Base-by-base conservation (phyloP, 1,140 invertebrate genomes). In the Micrasema longulum region DNA sequence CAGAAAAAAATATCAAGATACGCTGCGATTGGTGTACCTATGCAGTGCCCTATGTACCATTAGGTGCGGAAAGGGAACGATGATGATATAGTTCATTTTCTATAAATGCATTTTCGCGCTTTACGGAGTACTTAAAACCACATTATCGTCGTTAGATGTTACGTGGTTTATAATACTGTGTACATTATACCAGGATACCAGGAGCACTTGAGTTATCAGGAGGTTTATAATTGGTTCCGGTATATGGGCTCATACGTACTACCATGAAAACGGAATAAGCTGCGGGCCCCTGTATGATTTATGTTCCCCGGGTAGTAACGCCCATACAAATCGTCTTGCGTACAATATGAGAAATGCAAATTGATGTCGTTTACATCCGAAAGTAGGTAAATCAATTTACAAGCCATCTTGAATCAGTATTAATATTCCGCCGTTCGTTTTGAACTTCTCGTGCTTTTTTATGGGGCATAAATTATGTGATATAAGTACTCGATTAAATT, bases 181-280 rank as follows among this genome's bases (percentile, higher is more conserved):
- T 60, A 41, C 16, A 60, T 43, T 60, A 22, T 60, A 60, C 36
- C 2, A 11, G n/a, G 52, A 31, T 48, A 22, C 18, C 47, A 31
- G 50, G 20, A 53, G 50, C 50, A 53, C 50, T 53, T 53, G 50
- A 53, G 50, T 53, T 53, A 53, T 53, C 47, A 60, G 55, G 55
- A 60, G 55, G 36, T 14, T 41, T 60, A 43, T 60, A 60, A 38
- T 41, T 60, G 55, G 55, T 60, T 60, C 35, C 16, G 55, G 35
- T 60, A 60, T 41, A 22, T 23, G 55, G 53, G 55, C 36, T 23
- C 55, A 43, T 60, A 64, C 60, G 22, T 47, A 63, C 31, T 22
- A 23, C 60, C 7, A 48, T 64, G 60, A 64, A 64, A 45, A 64
- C 60, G 23, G 14, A 64, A 47, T 64, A 48, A 48, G 43, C 43